Conservation (phyloP, 2,888 invertebrate genomes). For the Parnassius mnemosyne region DNA sequence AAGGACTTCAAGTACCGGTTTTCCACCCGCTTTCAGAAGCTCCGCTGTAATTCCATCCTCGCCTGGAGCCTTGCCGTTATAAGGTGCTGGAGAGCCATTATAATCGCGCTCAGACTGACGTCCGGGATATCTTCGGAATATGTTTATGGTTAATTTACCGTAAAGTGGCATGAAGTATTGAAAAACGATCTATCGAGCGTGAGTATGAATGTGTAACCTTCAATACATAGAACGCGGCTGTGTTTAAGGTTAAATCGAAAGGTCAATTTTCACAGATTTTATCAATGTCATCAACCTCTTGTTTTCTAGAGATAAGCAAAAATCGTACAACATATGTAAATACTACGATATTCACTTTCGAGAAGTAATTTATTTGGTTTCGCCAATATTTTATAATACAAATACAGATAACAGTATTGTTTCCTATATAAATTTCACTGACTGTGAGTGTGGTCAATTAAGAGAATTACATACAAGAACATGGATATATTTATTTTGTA, state of each 20-base stretch:
- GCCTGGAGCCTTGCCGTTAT: too few species aligned
- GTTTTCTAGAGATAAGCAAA: slow-evolving; percentile 15
- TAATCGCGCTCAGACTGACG: too few species aligned
- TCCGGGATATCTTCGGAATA: too few species aligned
- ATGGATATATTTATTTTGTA: too few species aligned
- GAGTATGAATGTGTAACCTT: slow-evolving; percentile 20
- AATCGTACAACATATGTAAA: slow-evolving; percentile 9
- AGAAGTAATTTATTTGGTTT: slow-evolving; percentile 5
- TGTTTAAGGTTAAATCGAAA: slow-evolving; percentile 22
- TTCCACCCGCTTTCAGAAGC: too few species aligned
- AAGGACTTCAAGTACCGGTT: too few species aligned
- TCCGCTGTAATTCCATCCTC: too few species aligned
- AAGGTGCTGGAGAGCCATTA: too few species aligned
- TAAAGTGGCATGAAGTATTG: slow-evolving; percentile 16
- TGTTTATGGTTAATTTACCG: slow-evolving; percentile 3
- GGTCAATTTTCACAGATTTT: slow-evolving; percentile 25
- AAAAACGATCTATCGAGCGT: slow-evolving; percentile 17
- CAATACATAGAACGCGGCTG: slow-evolving; percentile 4
- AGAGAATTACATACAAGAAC: neutral
- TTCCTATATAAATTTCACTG: neutral
- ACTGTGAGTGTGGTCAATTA: neutral
- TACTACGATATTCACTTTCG: slow-evolving; percentile 12
- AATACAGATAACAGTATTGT: slow-evolving; percentile 4
- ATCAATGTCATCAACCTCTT: slow-evolving; percentile 23
- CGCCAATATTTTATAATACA: slow-evolving; percentile 6